Evolutionary conservation across 2,797 vertebrate genomes (phyloP), one percentile per base, ranked within the genome.

Genomic region (Odontamblyopus lacepedii): DNA sequence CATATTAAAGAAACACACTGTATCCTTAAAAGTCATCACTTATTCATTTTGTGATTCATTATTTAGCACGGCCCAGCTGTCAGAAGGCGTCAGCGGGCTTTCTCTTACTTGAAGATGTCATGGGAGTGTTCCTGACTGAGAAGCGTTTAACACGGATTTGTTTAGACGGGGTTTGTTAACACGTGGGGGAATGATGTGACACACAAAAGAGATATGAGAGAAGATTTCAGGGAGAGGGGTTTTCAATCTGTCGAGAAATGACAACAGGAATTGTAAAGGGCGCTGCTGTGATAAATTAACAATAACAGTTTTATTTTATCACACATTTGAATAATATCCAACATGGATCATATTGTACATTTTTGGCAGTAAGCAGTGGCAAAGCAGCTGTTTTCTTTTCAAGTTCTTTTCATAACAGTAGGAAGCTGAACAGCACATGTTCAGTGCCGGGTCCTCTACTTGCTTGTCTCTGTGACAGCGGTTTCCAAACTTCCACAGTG

Each of bases 41-140:
- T 79, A 87, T 84, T 79, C 38, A 83, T 75, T 23, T 38, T 53
- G 38, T 12, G 19, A 77, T 86, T 65, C 55, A 79, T 80, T 81
- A 83, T 88, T 84, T 19, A 83, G 63, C 23, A 23, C 1, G 50
- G 67, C 38, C 13, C 38, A 66, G 59, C 70, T 65, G 55, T 29
- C 18, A 61, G 63, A 44, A 73, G 3, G 3, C 61, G 71, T n/a
- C n/a, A 71, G 29, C 18, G 57, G 27, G 62, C 51, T 85, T 48
- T 55, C 63, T 71, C 26, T 1, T 26, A 29, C 67, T 57, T 35
- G 51, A 50, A 26, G 63, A 5, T 69, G 8, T 74, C 55, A 66
- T 60, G 32, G 66, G 69, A 55, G 55, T 32, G 71, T 12, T 62
- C 6, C 23, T 57, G 8, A 63, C 23, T 53, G 16, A 61, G n/a